A percentile compares a stretch with the other conserved stretches of the same genome.
These are phyloP conservation scores for Lingula anatina DNA, from an alignment of 2,888 invertebrate species.

Conservation along the genomic window DNA sequence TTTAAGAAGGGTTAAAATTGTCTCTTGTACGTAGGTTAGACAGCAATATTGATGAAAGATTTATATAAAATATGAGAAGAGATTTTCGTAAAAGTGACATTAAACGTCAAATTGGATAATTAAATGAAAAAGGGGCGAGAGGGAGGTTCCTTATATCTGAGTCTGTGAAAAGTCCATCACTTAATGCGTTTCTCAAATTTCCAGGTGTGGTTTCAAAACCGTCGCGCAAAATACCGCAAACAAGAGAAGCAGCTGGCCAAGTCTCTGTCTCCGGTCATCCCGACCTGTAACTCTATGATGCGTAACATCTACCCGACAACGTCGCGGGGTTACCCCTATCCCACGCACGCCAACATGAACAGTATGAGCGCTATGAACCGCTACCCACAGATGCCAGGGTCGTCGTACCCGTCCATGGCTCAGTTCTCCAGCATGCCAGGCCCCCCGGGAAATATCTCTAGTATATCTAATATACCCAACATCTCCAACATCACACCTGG, in stretches of 20 bases:
- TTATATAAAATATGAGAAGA: too few relatives aligned
- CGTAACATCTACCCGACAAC: constrained; percentile 89
- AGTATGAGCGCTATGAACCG: constrained; percentile 86
- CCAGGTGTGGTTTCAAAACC: constrained; percentile 99
- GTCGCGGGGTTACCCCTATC: constrained; percentile 88
- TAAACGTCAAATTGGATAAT: too few relatives aligned
- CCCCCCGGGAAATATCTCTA: too few relatives aligned
- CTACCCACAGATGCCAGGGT: constrained; percentile 79
- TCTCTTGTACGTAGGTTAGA: too few relatives aligned
- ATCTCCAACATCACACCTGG: constrained; percentile 78
- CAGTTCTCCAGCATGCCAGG: constrained; percentile 70
- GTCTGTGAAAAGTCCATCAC: too few relatives aligned
- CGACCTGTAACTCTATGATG: constrained; percentile 98
- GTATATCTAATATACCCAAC: constrained; percentile 65
- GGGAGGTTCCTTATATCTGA: too few relatives aligned
- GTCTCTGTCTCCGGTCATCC: constrained; percentile 88
- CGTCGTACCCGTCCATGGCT: constrained; percentile 88
- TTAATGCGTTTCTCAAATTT: constrained; percentile 19
- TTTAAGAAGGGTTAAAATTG: too few relatives aligned
- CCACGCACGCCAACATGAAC: constrained; percentile 56
- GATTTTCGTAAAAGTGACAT: too few relatives aligned
- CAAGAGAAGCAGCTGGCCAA: constrained; percentile 98
- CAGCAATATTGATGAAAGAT: too few relatives aligned
- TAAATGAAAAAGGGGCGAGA: too few relatives aligned
- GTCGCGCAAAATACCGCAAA: constrained; percentile 95